Conservation (phyloP, 2,797 vertebrate genomes). For the Amniataba percoides region DNA sequence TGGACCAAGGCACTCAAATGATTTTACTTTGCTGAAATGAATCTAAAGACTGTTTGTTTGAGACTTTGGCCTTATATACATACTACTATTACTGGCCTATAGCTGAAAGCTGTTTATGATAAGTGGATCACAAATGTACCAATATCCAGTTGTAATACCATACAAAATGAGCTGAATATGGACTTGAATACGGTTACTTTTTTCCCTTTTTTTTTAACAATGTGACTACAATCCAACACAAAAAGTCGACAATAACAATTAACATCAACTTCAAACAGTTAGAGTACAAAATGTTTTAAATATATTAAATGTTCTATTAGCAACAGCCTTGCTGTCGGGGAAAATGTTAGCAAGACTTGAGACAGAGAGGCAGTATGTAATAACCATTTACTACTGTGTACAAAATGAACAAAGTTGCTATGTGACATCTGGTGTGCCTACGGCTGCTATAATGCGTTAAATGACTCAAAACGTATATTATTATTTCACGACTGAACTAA, state of each 20-base stretch:
- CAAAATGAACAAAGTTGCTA: constrained; percentile 57
- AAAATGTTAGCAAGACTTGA: constrained; percentile 80
- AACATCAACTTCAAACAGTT: constrained; percentile 73
- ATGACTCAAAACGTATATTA: constrained; percentile 41
- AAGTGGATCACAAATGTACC: constrained; percentile 67
- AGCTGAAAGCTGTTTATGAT: constrained; percentile 48
- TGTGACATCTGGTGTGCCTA: constrained; percentile 44
- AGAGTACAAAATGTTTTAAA: constrained; percentile 83
- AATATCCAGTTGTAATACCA: constrained; percentile 62
- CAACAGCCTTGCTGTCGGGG: constrained; percentile 71
- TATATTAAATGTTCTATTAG: constrained; percentile 87
- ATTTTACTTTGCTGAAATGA: constrained; percentile 59
- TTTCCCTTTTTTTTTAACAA: constrained; percentile 54
- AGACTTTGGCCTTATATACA: constrained; percentile 55
- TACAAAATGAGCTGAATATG: constrained; percentile 66
- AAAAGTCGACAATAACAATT: constrained; percentile 71
- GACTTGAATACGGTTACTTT: constrained; percentile 57
- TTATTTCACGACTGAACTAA: constrained; percentile 50
- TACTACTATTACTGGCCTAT: constrained; percentile 45
- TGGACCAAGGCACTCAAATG: constrained; percentile 78
- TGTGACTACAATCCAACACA: constrained; percentile 70
- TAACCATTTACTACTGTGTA: constrained; percentile 62
- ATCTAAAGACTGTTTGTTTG: constrained; percentile 50
- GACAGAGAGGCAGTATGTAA: constrained; percentile 61
- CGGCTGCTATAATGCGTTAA: constrained; percentile 52